Evolutionary conservation across 1,140 invertebrate genomes (phyloP).

Genomic region (Eriocheir sinensis): DNA sequence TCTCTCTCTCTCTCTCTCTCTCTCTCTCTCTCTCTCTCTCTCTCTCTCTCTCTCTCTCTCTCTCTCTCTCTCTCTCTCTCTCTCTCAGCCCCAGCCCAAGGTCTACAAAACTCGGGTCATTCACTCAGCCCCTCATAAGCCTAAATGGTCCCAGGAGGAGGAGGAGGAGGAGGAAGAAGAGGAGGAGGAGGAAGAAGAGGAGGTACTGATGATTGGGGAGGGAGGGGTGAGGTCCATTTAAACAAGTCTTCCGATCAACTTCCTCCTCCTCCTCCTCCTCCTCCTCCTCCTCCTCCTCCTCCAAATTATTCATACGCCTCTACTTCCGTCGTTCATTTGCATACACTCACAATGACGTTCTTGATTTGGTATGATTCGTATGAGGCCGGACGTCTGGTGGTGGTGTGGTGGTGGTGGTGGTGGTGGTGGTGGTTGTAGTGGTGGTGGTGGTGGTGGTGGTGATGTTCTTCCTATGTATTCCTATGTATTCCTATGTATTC

Average conservation of each 20-base stretch:
- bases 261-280: neutral
- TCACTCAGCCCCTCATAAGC: neutral
- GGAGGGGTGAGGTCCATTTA: constrained; percentile 31
- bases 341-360: neutral
- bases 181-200: neutral
- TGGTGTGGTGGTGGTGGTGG: no score
- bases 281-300: no score
- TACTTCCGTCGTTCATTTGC: constrained; percentile 11
- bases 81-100: neutral
- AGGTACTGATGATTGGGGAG: neutral
- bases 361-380: constrained; percentile 39
- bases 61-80: neutral
- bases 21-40: neutral
- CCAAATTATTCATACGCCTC: neutral
- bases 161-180: neutral
- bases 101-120: constrained; percentile 25
- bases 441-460: no score
- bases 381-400: neutral
- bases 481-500: no score
- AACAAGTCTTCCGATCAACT: neutral
- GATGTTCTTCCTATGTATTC: no score
- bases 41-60: neutral
- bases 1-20: neutral
- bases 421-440: no score
- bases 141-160: neutral